phyloP scores from a whole-genome alignment of 2,888 invertebrate genomes.

The Gymnocheta viridis region DNA sequence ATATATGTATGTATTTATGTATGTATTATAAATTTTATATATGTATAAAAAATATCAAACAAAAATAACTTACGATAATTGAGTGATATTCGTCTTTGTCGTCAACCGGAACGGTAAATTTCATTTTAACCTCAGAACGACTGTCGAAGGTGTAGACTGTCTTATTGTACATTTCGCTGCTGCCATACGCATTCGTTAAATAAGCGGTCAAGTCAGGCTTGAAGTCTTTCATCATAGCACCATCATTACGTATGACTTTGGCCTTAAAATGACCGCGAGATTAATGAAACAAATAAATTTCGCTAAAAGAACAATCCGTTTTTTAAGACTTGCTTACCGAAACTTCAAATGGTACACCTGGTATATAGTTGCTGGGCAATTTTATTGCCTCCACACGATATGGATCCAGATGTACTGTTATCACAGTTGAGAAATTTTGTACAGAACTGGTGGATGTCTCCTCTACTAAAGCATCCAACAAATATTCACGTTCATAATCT shows the following conservation, averaged over 20 bases:
- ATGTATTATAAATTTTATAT: background rate
- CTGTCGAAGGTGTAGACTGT: slow-evolving; percentile 77
- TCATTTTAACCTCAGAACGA: slow-evolving; percentile 79
- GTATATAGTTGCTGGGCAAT: slow-evolving; percentile 95
- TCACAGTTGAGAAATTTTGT: slow-evolving; percentile 90
- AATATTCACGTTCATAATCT: slow-evolving; percentile 88
- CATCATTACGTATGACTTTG: slow-evolving; percentile 89
- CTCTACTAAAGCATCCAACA: slow-evolving; percentile 94
- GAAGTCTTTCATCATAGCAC: slow-evolving; percentile 85
- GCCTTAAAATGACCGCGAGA: slow-evolving; percentile 82
- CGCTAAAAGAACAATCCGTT: background rate
- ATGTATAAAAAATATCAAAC: background rate
- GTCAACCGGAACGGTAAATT: slow-evolving; percentile 79
- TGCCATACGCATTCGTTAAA: slow-evolving; percentile 79
- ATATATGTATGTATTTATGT: background rate
- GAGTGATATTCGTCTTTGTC: slow-evolving; percentile 80
- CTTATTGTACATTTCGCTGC: slow-evolving; percentile 80
- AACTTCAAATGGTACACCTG: slow-evolving; percentile 88
- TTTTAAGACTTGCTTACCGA: slow-evolving; percentile 73
- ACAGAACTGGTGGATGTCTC: slow-evolving; percentile 92
- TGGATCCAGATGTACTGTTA: slow-evolving; percentile 90
- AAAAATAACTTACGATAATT: slow-evolving; percentile 76
- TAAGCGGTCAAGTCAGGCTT: slow-evolving; percentile 83
- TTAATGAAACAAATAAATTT: background rate
- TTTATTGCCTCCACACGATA: slow-evolving; percentile 91